Evolutionary conservation across 2,113 vertebrate species (phyloP).

Genomic region (Stegastes partitus): DNA sequence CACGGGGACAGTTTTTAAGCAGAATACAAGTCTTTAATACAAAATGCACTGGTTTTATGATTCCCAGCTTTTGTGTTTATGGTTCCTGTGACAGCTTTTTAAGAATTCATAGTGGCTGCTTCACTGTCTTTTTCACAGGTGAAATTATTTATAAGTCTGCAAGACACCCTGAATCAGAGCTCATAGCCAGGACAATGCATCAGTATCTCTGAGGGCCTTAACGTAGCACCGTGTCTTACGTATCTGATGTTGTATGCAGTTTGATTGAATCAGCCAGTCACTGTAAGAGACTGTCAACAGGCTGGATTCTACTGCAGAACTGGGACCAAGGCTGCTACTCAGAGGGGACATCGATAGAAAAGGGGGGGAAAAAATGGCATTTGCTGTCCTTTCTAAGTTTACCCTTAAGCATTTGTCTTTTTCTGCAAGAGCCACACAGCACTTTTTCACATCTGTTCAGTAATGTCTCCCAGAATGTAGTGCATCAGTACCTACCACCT

Average conservation of each 20-base stretch:
- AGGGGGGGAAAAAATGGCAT: too few species aligned
- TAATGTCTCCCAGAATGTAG: too few species aligned
- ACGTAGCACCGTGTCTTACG: constrained; percentile 10
- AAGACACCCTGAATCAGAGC: constrained; percentile 24
- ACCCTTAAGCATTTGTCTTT: too few species aligned
- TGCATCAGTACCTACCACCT: too few species aligned
- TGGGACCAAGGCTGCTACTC: too few species aligned
- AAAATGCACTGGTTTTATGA: constrained; percentile 1
- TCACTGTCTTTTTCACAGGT: constrained; percentile 24
- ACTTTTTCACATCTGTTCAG: too few species aligned
- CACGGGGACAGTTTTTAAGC: neutral
- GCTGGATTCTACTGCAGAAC: too few species aligned
- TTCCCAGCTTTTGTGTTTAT: constrained; percentile 16
- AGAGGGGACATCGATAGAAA: too few species aligned
- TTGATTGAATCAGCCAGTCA: neutral
- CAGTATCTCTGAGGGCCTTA: constrained; percentile 42
- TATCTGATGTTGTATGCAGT: constrained; percentile 14
- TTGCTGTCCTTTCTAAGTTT: too few species aligned
- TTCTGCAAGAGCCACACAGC: too few species aligned
- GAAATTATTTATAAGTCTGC: constrained; percentile 31
- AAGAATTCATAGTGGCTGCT: constrained; percentile 23
- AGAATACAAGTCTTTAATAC: constrained; percentile 7
- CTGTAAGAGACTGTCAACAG: neutral
- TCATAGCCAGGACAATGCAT: constrained; percentile 16
- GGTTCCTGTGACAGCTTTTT: neutral